These are phyloP conservation scores for Podarcis siculus DNA, from an alignment of 2,797 vertebrate genomes.

Conservation along the genomic window DNA sequence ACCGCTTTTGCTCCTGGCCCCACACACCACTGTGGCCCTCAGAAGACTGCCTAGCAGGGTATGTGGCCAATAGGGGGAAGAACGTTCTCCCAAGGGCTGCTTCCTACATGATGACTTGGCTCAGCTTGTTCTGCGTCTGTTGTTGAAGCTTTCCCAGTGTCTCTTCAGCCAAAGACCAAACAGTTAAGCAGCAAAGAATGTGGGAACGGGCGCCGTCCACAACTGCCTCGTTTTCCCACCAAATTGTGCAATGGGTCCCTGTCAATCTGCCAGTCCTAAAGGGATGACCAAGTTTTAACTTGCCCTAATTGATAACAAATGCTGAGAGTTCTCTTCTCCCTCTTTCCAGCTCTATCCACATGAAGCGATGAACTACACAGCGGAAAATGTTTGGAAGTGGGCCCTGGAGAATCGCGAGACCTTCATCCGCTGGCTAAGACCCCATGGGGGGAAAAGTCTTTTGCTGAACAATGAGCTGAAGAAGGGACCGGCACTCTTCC, in stretches of 20 bases:
- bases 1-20: too few species aligned
- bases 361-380: constrained; percentile 86
- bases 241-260: too few species aligned
- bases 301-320: background rate
- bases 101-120: too few species aligned
- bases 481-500: constrained; percentile 92
- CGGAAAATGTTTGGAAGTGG: constrained; percentile 90
- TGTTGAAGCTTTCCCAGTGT: background rate
- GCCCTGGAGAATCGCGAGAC: constrained; percentile 88
- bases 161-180: background rate
- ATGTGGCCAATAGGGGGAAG: background rate
- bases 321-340: background rate
- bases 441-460: constrained; percentile 84
- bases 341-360: constrained; percentile 86
- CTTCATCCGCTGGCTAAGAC: constrained; percentile 82
- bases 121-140: background rate
- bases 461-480: constrained; percentile 86
- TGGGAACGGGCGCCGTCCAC: accelerated
- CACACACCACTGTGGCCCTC: too few species aligned
- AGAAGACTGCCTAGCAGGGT: background rate
- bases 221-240: too few species aligned
- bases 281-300: background rate
- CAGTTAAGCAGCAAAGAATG: too few species aligned
- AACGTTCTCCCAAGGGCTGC: background rate
- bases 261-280: background rate